These are phyloP conservation scores for Nineta flava DNA, from an alignment of 2,888 invertebrate genomes.

Conservation along the genomic window DNA sequence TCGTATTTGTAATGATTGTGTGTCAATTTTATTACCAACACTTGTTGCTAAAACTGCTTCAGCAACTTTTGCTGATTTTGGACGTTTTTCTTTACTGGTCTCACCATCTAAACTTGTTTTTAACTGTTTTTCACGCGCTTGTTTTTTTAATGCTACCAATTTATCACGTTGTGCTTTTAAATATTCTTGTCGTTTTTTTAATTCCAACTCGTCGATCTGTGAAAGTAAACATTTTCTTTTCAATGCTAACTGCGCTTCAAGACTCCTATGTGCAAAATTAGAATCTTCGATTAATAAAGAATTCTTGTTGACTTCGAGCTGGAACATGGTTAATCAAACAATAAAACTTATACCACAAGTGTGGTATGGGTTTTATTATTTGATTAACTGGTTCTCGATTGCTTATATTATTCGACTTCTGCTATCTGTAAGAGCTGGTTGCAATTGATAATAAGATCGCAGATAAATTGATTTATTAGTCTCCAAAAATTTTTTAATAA, in stretches of 20 bases:
- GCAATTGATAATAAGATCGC: too few relatives aligned
- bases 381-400: too few relatives aligned
- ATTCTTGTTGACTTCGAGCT: too few relatives aligned
- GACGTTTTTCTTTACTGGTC: slow-evolving; percentile 26
- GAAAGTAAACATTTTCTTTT: slow-evolving; percentile 8
- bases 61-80: slow-evolving; percentile 62
- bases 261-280: too few relatives aligned
- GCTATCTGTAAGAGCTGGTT: too few relatives aligned
- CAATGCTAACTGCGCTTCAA: not conserved
- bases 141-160: slow-evolving; percentile 74
- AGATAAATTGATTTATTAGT: too few relatives aligned
- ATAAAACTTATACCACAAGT: too few relatives aligned
- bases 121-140: slow-evolving; percentile 67
- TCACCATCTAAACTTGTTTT: slow-evolving; percentile 37
- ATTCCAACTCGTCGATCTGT: slow-evolving; percentile 40
- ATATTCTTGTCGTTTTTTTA: slow-evolving; percentile 69
- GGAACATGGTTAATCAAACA: too few relatives aligned
- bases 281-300: too few relatives aligned
- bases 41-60: slow-evolving; percentile 40
- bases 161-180: slow-evolving; percentile 81
- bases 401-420: too few relatives aligned
- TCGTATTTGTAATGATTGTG: slow-evolving; percentile 57
- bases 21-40: slow-evolving; percentile 21
- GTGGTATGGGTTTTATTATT: too few relatives aligned
- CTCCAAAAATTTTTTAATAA: too few relatives aligned